Conservation (phyloP, 2,113 vertebrate genomes). For the Psammodynastes pulverulentus region DNA sequence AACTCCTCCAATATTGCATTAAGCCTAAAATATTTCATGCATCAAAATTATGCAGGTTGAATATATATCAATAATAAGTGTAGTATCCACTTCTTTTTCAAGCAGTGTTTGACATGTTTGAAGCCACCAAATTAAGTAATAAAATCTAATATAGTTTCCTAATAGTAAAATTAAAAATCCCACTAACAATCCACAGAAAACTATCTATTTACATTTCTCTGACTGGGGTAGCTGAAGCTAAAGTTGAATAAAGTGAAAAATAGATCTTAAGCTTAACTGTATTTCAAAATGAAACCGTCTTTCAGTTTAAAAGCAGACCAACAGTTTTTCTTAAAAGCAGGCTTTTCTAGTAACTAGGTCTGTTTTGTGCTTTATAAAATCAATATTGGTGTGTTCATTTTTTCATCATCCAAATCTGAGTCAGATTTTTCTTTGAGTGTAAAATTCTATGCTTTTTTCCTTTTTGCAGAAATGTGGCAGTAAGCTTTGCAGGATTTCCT, state of each 20-base stretch:
- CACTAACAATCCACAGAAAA: not conserved
- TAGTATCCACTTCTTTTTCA: not conserved
- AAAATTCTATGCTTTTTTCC: not conserved
- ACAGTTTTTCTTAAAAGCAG: not conserved
- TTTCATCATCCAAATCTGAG: not conserved
- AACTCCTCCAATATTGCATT: constrained; percentile 12
- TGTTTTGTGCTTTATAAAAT: not conserved
- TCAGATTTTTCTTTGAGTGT: not conserved
- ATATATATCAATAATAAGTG: not conserved
- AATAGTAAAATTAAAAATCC: not conserved
- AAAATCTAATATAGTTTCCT: not conserved
- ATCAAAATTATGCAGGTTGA: not conserved
- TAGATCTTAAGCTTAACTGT: not conserved
- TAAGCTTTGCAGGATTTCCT: not conserved
- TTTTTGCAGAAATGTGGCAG: not conserved
- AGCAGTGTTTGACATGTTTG: not conserved
- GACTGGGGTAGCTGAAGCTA: not conserved
- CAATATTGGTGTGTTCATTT: not conserved
- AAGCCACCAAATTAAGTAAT: not conserved
- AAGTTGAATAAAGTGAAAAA: not conserved
- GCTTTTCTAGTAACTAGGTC: not conserved
- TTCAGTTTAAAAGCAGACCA: not conserved
- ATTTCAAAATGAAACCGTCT: not conserved
- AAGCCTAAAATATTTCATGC: constrained; percentile 18
- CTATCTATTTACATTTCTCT: not conserved